Evolutionary conservation across 2,888 invertebrate genomes (phyloP), one percentile per base, ranked within the genome.

Genomic region (Cephus runcator): DNA sequence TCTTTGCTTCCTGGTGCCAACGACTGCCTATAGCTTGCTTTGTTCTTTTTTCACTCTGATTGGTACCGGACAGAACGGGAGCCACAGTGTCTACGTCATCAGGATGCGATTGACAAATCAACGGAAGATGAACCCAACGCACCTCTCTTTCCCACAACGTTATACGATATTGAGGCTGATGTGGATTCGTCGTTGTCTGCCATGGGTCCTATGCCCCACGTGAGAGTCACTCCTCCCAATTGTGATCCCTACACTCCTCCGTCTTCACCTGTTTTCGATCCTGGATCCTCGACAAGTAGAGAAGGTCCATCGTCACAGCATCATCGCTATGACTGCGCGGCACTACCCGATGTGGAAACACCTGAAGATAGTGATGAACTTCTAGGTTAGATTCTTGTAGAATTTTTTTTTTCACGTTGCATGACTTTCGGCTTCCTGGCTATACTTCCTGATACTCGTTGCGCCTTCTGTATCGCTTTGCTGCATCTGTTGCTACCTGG

Each of bases 341-440:
- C 56, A 23, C 76, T 79, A 12, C 75, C 75, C 76, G 81, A 80
- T 79, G 77, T 79, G 78, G 82, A 84, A 73, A 81, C 82, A 76
- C 76, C 81, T 74, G 81, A 81, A 76, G 77, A 78, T 77, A 77
- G 77, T 79, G 82, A 79, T 74, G 76, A 76, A 75, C 77, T 73
- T 76, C 73, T 84, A 83, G 84, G 83, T 83, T 81, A 83, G 84
- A 83, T 82, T 81, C 79, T 71, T 71, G 71, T 71, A 71, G 31
- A 12, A 69, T 69, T 78, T 68, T 73, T 77, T 68, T 69, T 75
- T 73, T 68, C 31, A 69, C 35, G 30, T 73, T 31, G 56, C 34
- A 69, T 40, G 40, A 12, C 33, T 75, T 35, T 35, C 33, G 33
- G n/a, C 79, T 74, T 74, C 69, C 68, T 35, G 73, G 34, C 75